Base-by-base conservation (phyloP, 2,888 invertebrate species). In the Orchesellides sinensis region DNA sequence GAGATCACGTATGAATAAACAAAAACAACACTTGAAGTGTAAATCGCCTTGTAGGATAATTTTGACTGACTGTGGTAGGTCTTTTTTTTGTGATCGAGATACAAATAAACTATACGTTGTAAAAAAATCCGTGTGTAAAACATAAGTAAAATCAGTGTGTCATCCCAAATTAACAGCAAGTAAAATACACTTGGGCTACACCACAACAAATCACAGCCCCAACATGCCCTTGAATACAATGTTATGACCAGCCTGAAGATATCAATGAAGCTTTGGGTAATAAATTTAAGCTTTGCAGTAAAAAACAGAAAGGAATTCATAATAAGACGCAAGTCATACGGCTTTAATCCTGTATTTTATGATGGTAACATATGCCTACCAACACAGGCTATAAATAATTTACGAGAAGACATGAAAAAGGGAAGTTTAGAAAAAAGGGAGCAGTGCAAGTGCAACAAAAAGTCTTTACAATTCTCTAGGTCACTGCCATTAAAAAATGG, bases 81-180 rank as follows among this genome's bases (percentile, higher is more conserved):
- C 72, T 23, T 45, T 61, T 61, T 61, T 47, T 45, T 25, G 4
- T 21, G 5, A 8, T 2, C 5, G 21, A 45, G 10, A 45, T 6
- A 70, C 19, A 61, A 19, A 68, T 23, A 59, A 56, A 54, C n/a
- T 19, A n/a, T 29, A 52, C 12, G 19, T 52, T 14, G 59, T 40
- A 54, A 23, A 25, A 14, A 52, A 52, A 21, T 21, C 21, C 14
- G 21, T 52, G 52, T 21, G 52, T 10, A 52, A 21, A n/a, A n/a
- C n/a, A n/a, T n/a, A n/a, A n/a, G n/a, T n/a, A n/a, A 70, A 70
- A 70, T 70, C 70, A 70, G 56, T 70, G 23, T 25, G 73, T 73
- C 61, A 73, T 17, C 23, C 61, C 61, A 73, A 72, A 61, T 73
- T 73, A 73, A 27, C 27, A 25, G 17, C 35, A 61, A 63, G 19